Percentiles rank a stretch among this genome's conserved stretches.
phyloP scores from a whole-genome alignment of 2,113 vertebrate genomes.

The Bubalus kerabau region DNA sequence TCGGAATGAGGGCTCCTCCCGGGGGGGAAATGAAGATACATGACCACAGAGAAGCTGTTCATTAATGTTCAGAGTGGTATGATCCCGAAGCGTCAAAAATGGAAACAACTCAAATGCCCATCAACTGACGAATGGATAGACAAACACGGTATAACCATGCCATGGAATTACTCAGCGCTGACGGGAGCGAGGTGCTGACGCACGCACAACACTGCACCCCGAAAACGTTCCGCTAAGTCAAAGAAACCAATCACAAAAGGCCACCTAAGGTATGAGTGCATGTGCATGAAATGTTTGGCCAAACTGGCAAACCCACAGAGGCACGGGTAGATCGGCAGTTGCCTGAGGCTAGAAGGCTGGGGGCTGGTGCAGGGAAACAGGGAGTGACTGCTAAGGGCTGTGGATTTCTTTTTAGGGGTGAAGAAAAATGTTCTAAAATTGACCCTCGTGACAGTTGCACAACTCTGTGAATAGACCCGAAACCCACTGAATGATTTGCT shows the following conservation, averaged over 20 bases:
- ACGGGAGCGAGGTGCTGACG: neutral
- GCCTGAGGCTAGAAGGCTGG: neutral
- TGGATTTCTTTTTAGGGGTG: neutral
- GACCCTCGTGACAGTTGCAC: neutral
- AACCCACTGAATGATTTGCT: neutral
- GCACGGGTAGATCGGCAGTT: too few species aligned
- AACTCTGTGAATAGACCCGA: neutral
- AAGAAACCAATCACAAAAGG: neutral
- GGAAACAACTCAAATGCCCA: neutral
- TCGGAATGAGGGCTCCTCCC: neutral
- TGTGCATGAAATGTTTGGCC: neutral
- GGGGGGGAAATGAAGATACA: neutral
- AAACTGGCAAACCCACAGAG: neutral
- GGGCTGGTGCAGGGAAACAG: neutral
- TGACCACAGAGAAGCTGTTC: neutral
- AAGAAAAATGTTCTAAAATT: neutral
- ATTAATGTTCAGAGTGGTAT: neutral
- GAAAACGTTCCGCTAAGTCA: neutral
- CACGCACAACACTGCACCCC: neutral
- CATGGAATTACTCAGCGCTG: neutral
- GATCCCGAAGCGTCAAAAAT: neutral
- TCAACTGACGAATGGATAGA: neutral
- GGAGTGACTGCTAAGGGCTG: neutral
- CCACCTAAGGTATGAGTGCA: neutral
- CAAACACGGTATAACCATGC: neutral